Evolutionary conservation across 1,140 invertebrate species (phyloP).

Genomic region (Ctenoplectra terminalis): DNA sequence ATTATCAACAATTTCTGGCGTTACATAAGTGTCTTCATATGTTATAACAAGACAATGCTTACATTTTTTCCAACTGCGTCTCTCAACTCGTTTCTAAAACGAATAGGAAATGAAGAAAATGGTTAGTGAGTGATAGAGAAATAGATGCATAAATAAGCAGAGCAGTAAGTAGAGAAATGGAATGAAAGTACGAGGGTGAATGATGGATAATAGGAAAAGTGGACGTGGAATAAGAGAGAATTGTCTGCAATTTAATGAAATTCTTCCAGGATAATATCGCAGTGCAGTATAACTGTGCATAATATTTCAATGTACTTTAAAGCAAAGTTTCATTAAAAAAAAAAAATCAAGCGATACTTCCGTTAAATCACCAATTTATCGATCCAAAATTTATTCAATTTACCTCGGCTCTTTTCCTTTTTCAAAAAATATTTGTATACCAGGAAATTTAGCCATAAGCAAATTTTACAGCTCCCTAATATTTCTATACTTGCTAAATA

Average conservation of each 20-base stretch:
- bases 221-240: constrained; percentile 19
- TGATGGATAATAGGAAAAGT: constrained; percentile 33
- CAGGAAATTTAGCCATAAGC: no score
- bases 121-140: not conserved
- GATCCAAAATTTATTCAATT: no score
- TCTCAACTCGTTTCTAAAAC: not conserved
- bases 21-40: not conserved
- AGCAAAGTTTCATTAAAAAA: no score
- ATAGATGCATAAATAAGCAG: not conserved
- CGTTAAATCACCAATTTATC: no score
- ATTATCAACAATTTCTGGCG: not conserved
- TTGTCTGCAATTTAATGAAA: constrained; percentile 1
- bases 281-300: not conserved
- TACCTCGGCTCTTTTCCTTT: no score
- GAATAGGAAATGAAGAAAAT: constrained; percentile 24
- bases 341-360: no score
- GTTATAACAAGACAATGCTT: not conserved
- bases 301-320: not conserved
- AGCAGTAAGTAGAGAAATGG: not conserved
- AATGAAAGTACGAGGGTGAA: constrained; percentile 16
- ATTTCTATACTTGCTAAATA: no score
- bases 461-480: no score
- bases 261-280: not conserved
- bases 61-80: not conserved
- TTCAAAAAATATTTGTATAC: no score